Percentiles rank a stretch among this genome's conserved stretches.
Conservation (phyloP, 2,888 invertebrate species). For the Entomobrya proxima region DNA sequence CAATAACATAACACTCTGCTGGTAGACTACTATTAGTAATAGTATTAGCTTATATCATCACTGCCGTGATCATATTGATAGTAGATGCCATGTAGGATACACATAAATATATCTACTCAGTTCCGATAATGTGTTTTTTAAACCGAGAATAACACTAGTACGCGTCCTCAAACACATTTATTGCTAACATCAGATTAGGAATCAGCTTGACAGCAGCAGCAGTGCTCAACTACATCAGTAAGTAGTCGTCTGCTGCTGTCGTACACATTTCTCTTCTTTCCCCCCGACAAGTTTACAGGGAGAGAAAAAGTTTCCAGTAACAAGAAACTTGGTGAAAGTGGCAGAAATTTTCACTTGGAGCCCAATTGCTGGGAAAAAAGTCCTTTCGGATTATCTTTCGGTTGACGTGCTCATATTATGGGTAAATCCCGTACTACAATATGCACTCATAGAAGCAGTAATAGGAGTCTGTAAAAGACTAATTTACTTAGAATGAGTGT, state of each 20-base stretch:
- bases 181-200: conserved; percentile 51
- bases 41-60: not conserved
- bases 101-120: not conserved
- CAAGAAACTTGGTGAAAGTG: conserved; percentile 55
- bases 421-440: conserved; percentile 11
- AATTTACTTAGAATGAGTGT: conserved; percentile 41
- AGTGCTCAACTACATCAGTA: too few relatives aligned
- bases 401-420: conserved; percentile 28
- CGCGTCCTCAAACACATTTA: not conserved
- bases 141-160: not conserved
- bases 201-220: conserved; percentile 51
- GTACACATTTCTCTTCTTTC: not conserved
- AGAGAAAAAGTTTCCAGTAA: conserved; percentile 26
- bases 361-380: conserved; percentile 46
- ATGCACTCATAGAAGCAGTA: not conserved
- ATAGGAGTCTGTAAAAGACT: conserved; percentile 21
- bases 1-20: not conserved
- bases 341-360: conserved; percentile 53
- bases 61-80: conserved; percentile 1
- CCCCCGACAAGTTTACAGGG: not conserved
- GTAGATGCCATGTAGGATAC: not conserved
- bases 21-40: not conserved
- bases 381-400: conserved; percentile 58
- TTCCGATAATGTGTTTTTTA: conserved; percentile 36
- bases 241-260: too few relatives aligned